A percentile compares a stretch with the other conserved stretches of the same genome.
Evolutionary conservation across 2,888 invertebrate species (phyloP).

Genomic region (Erebia palarica): DNA sequence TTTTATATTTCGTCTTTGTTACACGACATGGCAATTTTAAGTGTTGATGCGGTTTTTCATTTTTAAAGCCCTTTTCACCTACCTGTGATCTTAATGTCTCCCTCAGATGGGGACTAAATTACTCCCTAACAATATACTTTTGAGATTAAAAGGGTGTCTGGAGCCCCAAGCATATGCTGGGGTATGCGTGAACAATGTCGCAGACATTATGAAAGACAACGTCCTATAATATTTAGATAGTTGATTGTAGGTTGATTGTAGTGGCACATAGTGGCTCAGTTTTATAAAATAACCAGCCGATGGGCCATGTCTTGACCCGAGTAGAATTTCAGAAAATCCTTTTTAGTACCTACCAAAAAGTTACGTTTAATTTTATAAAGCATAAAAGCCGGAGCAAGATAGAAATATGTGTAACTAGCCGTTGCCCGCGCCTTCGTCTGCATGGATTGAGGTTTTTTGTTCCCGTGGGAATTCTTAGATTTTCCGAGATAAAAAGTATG

Average conservation of each 20-base stretch:
- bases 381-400: too few species aligned
- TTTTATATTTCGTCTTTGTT: neutral
- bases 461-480: too few species aligned
- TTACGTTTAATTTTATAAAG: too few species aligned
- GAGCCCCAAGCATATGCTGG: slow-evolving; percentile 55
- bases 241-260: neutral
- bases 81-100: slow-evolving; percentile 65
- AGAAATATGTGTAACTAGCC: too few species aligned
- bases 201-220: slow-evolving; percentile 34
- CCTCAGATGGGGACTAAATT: slow-evolving; percentile 77
- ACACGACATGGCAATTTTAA: slow-evolving; percentile 25
- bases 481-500: too few species aligned
- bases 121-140: slow-evolving; percentile 72
- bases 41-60: slow-evolving; percentile 32
- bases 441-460: too few species aligned
- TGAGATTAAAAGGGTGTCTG: slow-evolving; percentile 79
- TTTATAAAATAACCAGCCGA: slow-evolving; percentile 10
- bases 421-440: too few species aligned
- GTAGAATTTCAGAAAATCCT: too few species aligned
- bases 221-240: slow-evolving; percentile 36
- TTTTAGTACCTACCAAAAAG: too few species aligned
- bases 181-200: slow-evolving; percentile 42
- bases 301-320: too few species aligned
- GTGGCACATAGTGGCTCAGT: slow-evolving; percentile 19
- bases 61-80: slow-evolving; percentile 42